Conservation (phyloP, 1,140 invertebrate species). For the Apis dorsata region DNA sequence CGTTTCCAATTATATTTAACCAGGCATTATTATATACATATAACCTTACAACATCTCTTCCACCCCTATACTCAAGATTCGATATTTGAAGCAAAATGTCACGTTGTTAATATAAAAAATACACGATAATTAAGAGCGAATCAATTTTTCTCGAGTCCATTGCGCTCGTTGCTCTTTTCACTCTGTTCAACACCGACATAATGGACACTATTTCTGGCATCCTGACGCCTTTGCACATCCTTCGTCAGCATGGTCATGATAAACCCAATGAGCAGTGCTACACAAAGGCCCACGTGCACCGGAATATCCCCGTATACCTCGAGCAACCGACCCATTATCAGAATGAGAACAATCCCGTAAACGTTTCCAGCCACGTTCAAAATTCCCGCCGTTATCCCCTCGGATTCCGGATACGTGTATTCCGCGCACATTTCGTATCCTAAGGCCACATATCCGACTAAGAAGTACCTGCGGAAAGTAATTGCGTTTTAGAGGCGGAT, state of each 20-base stretch:
- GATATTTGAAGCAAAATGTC: neutral
- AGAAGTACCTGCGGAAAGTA: constrained; percentile 80
- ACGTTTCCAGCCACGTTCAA: constrained; percentile 85
- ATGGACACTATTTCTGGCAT: constrained; percentile 61
- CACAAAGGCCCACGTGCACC: constrained; percentile 75
- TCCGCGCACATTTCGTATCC: constrained; percentile 89
- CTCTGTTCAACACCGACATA: constrained; percentile 29
- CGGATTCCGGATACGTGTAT: constrained; percentile 87
- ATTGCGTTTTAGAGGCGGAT: neutral
- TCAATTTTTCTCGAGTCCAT: neutral
- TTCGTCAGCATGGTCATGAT: constrained; percentile 81
- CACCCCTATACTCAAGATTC: neutral
- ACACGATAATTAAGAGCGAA: neutral
- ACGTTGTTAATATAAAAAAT: neutral
- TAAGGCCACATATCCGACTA: constrained; percentile 87
- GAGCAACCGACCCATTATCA: constrained; percentile 68
- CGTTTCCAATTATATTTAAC: no score
- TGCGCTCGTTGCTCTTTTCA: constrained; percentile 2
- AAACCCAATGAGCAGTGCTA: constrained; percentile 78
- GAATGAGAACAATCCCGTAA: constrained; percentile 83
- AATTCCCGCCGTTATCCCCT: constrained; percentile 84
- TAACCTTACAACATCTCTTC: no score
- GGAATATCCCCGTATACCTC: constrained; percentile 67
- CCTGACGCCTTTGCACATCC: constrained; percentile 81
- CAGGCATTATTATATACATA: no score